Percentiles rank a stretch among this genome's conserved stretches.
These are phyloP conservation scores for Danaus chrysippus DNA, from an alignment of 2,888 invertebrate genomes.

Conservation along the genomic window DNA sequence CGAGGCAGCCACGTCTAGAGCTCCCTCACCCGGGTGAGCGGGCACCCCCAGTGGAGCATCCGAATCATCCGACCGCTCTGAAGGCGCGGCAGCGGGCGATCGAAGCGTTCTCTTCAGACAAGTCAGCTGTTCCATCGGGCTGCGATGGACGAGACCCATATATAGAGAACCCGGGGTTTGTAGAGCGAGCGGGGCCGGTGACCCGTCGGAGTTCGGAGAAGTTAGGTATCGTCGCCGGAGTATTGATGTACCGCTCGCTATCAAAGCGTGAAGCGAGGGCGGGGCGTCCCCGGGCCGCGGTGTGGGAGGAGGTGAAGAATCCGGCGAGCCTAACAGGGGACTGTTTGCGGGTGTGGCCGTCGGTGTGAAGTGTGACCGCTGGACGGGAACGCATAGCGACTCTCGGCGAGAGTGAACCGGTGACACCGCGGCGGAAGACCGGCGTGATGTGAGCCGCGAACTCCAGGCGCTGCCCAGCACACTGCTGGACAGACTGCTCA, in stretches of 20 bases:
- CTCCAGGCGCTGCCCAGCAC: conserved; percentile 80
- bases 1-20: conserved; percentile 56
- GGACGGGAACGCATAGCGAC: conserved; percentile 86
- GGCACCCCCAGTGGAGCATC: conserved; percentile 77
- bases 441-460: conserved; percentile 80
- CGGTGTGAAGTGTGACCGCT: conserved; percentile 84
- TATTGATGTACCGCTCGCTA: conserved; percentile 72
- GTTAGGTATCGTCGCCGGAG: conserved; percentile 74
- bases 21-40: conserved; percentile 80
- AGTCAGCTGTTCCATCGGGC: conserved; percentile 89
- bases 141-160: conserved; percentile 81
- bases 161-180: conserved; percentile 80
- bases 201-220: conserved; percentile 78
- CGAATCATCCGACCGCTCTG: conserved; percentile 42
- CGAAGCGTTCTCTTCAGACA: conserved; percentile 81
- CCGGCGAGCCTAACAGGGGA: conserved; percentile 83
- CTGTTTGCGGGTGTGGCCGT: conserved; percentile 94
- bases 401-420: conserved; percentile 85
- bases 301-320: conserved; percentile 71
- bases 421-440: conserved; percentile 72
- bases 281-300: conserved; percentile 82
- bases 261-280: conserved; percentile 74
- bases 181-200: conserved; percentile 81
- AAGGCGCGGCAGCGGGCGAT: conserved; percentile 61
- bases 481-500: conserved; percentile 73